Evolutionary conservation across 2,797 vertebrate species (phyloP), one percentile per base, ranked within the genome.

Genomic region (Echiichthys vipera): DNA sequence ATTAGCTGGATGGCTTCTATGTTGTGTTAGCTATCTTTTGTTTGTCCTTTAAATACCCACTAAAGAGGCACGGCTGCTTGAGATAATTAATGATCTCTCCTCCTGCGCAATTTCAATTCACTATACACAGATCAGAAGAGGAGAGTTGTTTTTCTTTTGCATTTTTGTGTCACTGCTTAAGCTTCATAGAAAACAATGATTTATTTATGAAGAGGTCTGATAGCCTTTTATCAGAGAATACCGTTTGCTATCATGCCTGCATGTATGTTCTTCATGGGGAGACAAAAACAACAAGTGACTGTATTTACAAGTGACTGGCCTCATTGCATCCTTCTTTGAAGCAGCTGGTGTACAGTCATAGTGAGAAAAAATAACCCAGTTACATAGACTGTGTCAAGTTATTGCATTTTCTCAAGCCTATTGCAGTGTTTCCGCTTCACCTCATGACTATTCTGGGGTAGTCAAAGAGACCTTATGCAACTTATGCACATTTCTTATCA

Each of bases 401-500:
- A 9, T 6, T 59, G 49, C 65, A 53, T 72, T 85, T 75, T 73
- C 47, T 77, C 46, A 30, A 18, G 51, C 10, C 50, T 45, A 43
- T 39, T 59, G 30, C 24, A 50, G 54, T 43, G 32, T 71, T 83
- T 49, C 27, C 40, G 30, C 30, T 64, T n/a, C 55, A 70, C 47
- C 56, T 82, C 70, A 58, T 70, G 70, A 84, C 71, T 68, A 42
- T 75, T 43, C 32, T 69, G 20, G 43, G 22, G 43, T 88, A 72
- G 86, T 83, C 83, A 83, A 57, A 76, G 61, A 84, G 49, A 80
- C 39, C 25, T 84, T 81, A 71, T 78, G 43, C 51, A 78, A 78
- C 40, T 49, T n/a, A 10, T 76, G 39, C 66, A 49, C 32, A 22
- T 30, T 66, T 85, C 65, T 81, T 77, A 84, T 88, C 75, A 61